Evolutionary conservation across 1,140 invertebrate species (phyloP), one percentile per base, ranked within the genome.

Genomic region (Acromyrmex echinatior): DNA sequence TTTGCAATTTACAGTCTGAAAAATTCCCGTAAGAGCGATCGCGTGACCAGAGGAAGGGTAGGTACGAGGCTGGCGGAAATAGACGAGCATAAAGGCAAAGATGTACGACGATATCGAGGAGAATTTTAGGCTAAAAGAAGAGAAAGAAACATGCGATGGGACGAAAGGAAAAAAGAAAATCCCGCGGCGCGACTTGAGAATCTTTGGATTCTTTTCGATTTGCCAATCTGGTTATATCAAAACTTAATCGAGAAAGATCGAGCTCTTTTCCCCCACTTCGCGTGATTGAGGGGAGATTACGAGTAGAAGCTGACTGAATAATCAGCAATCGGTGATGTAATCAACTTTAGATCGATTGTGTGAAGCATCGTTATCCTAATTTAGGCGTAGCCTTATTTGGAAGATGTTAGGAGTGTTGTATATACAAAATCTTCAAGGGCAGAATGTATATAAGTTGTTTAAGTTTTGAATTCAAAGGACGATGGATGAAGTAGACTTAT

Each of bases 1-100:
- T 95, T 94, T 80, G 91, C 92, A 94, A 95, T 94, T 94, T 94
- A 94, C 92, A 91, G 91, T 81, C 86, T 35, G 91, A 87, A 93
- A 93, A 94, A 93, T 92, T 85, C 78, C 88, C 76, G 84, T 82
- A 89, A 92, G 87, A 81, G 77, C 74, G 90, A 91, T 93, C 90
- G 91, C 90, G 88, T 87, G 87, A 89, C 87, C 78, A 58, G 77
- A 71, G 62, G n/a, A 71, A 45, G 62, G 31, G 71, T 68, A 56
- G 28, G 16, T 45, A 71, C 62, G 68, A 62, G 78, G 79, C 56
- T 89, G 86, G 81, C 58, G 91, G 88, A 86, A 90, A 18, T 25
- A 74, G 7, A n/a, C 16, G n/a, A 49, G 51, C 21, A 53, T 12
- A 56, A 71, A 35, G 28, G 66, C 21, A 58, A 76, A 51, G 18